Evolutionary conservation across 2,888 invertebrate genomes (phyloP), one percentile per base, ranked within the genome.

Genomic region (Cheilosia grossa): DNA sequence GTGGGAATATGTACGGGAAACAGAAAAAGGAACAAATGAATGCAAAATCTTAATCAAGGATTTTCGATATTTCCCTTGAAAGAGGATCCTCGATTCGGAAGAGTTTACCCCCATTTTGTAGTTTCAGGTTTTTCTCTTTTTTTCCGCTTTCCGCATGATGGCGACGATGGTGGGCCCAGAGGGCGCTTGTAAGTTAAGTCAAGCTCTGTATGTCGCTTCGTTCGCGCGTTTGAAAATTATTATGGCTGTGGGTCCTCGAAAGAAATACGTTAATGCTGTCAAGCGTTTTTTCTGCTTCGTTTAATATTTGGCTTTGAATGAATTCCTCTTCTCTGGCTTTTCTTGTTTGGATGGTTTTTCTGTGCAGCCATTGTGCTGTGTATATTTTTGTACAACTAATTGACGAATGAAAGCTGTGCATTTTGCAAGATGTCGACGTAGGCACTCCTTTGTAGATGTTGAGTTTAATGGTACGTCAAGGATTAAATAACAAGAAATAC

Each of bases 201-300:
- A 72, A 72, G 56, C 72, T 47, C 10, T 47, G 21, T 72, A 24
- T 72, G 56, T 64, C 72, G 70, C 49, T 19, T 40, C 66, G 47
- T 58, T 63, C 24, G 69, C 69, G 54, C 69, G 37, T 77, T 78
- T 78, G 69, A 56, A 63, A 78, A 78, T 63, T 69, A 63, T 47
- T 70, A 56, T 27, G 64, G 49, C 58, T 72, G 58, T 15, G 17
- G 53, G 44, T 58, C 33, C 51, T 58, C 42, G 64, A 79, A 66
- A 63, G 64, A 66, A 79, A 72, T 72, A 64, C 64, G 64, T 64
- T 40, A 75, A 58, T 51, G 58, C 67, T 59, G 10, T 17, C 44
- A 58, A 51, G 72, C 58, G 33, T 53, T 40, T 64, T 77, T 72
- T 72, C 64, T 66, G 72, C 64, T 53, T 72, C 79, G 72, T 64